A percentile compares a stretch with the other conserved stretches of the same genome.
These are phyloP conservation scores for Polypterus bichir DNA, from an alignment of 2,113 vertebrate species.

Conservation along the genomic window DNA sequence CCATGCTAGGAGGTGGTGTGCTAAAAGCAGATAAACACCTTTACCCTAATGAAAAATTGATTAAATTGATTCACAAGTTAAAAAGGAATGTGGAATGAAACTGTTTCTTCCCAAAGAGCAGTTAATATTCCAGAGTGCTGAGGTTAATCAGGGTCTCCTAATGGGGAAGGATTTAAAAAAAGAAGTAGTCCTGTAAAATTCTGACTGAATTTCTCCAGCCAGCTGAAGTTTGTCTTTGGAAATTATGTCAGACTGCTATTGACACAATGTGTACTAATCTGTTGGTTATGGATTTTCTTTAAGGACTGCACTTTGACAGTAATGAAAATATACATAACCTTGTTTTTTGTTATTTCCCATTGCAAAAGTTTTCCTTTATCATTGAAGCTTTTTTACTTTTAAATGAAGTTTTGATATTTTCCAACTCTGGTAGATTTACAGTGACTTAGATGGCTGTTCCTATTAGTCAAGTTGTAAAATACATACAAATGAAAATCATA, in stretches of 20 bases:
- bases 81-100: conserved; percentile 48
- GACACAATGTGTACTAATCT: background rate
- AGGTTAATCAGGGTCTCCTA: conserved; percentile 59
- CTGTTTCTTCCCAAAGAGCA: conserved; percentile 26
- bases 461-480: no score
- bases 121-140: conserved; percentile 37
- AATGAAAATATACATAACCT: no score
- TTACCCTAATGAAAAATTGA: conserved; percentile 98
- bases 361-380: no score
- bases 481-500: no score
- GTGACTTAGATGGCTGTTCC: no score
- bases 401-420: no score
- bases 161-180: conserved; percentile 52
- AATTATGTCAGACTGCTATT: background rate
- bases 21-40: conserved; percentile 97
- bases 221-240: conserved; percentile 23
- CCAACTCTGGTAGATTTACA: no score
- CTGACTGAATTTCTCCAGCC: conserved; percentile 25
- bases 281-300: background rate
- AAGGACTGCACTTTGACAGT: background rate
- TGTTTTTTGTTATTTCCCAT: no score
- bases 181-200: conserved; percentile 25
- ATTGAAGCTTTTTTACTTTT: no score
- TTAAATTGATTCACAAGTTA: conserved; percentile 73
- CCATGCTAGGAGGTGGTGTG: conserved; percentile 74